Conservation (phyloP, 2,113 vertebrate genomes). For the Grallaria varia region DNA sequence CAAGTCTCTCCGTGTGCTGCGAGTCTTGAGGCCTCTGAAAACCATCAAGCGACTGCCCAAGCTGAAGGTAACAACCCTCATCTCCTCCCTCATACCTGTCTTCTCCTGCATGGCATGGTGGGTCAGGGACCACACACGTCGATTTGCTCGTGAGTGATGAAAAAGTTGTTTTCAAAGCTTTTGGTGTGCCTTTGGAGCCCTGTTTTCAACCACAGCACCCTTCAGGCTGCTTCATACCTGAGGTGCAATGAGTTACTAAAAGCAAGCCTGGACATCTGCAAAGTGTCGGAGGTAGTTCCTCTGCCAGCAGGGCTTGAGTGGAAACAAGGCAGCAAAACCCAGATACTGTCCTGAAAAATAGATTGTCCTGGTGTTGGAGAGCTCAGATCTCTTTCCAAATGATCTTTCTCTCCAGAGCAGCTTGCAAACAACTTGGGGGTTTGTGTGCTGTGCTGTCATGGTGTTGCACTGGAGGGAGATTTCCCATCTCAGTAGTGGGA, state of each 20-base stretch:
- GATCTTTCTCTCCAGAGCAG: not conserved
- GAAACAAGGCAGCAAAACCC: not conserved
- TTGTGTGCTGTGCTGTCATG: not conserved
- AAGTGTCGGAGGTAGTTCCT: not conserved
- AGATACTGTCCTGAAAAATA: not conserved
- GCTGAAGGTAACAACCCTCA: conserved; percentile 82
- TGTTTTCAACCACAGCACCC: rapidly evolving
- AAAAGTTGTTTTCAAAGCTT: not conserved
- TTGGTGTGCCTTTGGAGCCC: not conserved
- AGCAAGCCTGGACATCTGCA: not conserved
- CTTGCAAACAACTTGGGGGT: not conserved
- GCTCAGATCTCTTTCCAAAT: not conserved
- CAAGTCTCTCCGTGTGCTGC: conserved; percentile 93
- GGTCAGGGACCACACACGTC: rapidly evolving
- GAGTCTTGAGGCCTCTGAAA: conserved; percentile 94
- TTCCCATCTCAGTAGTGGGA: not conserved
- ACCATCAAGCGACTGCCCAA: conserved; percentile 99
- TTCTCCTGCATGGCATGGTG: not conserved
- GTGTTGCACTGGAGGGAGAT: not conserved
- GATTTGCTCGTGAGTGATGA: rapidly evolving
- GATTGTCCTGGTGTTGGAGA: not conserved
- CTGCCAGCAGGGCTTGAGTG: not conserved
- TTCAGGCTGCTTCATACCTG: not conserved
- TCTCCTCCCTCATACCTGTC: not conserved
- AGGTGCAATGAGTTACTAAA: not conserved